Evolutionary conservation across 1,140 invertebrate species (phyloP), one percentile per base, ranked within the genome.

Genomic region (Penaeus indicus): DNA sequence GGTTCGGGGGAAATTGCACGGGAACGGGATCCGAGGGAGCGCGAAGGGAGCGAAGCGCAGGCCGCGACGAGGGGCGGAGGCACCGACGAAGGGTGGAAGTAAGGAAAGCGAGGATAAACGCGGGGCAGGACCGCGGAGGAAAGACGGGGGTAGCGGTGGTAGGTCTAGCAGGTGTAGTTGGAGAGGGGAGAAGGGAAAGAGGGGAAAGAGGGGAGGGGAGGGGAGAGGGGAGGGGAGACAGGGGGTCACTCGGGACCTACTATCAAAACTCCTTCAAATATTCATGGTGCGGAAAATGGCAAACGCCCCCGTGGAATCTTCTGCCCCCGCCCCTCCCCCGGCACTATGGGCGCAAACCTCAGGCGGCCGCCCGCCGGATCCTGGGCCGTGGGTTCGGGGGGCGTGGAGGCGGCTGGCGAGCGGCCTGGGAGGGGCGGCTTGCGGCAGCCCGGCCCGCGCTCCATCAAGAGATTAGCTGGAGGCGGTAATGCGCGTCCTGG

Each of bases 231-330:
- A 64, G 80, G 3, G n/a, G 21, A 60, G 1, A 47, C 47, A 27
- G 27, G 25, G 80, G 62, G 63, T 83, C 81, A 83, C 32, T 67
- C 81, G 61, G 63, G 63, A 67, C 47, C 81, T 61, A 83, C 81
- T 83, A 83, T 83, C 81, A 83, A 83, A 83, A 83, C 63, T 83
- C 62, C 60, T 82, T 83, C 81, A 83, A 83, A 83, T 83, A 83
- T 83, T 69, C 81, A 83, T 83, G 32, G 81, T 25, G 63, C 21
- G 81, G 62, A 83, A 83, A 83, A 83, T 83, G 81, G 81, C 32
- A 47, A 82, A 63, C 61, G 81, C 21, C 54, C 79, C 79, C 54
- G 22, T 21, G 54, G 79, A 60, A 81, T 47, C 61, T 60, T 81
- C 61, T 60, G 61, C 22, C 79, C 47, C 79, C 79, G 47, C 47